Percentiles rank a stretch among this genome's conserved stretches.
These are phyloP conservation scores for Trimorus sp. DNA, from an alignment of 2,888 invertebrate genomes.

Conservation along the genomic window DNA sequence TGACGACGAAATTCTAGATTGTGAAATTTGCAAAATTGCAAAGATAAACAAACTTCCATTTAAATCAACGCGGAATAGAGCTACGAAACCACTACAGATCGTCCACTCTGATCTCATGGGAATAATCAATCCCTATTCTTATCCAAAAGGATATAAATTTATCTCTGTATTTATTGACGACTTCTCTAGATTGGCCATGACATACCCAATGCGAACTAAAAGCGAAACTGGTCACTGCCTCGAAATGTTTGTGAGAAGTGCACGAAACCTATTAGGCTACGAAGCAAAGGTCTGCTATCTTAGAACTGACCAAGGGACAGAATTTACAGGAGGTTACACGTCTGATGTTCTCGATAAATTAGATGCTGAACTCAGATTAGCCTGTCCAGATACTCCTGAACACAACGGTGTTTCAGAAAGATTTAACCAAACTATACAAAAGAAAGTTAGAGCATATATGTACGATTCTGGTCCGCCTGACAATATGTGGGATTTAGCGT, in stretches of 20 bases:
- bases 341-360: background rate
- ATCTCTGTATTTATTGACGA: background rate
- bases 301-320: conserved; percentile 61
- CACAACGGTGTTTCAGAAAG: conserved; percentile 9
- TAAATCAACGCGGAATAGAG: background rate
- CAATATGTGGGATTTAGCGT: conserved; percentile 68
- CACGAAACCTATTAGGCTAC: conserved; percentile 66
- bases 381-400: conserved; percentile 9
- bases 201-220: conserved; percentile 64
- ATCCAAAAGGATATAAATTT: too few species aligned
- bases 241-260: conserved; percentile 58
- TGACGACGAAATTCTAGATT: too few species aligned
- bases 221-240: conserved; percentile 55
- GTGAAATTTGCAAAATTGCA: too few species aligned
- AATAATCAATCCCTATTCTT: too few species aligned
- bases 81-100: background rate
- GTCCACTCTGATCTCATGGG: too few species aligned
- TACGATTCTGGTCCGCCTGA: conserved; percentile 48
- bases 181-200: conserved; percentile 62
- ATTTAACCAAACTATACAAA: conserved; percentile 29
- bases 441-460: conserved; percentile 30
- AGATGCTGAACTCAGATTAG: conserved; percentile 21
- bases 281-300: conserved; percentile 69
- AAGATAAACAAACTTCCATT: too few species aligned
- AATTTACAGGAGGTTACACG: conserved; percentile 12